Base-by-base conservation (phyloP, 1,140 invertebrate species). In the Drosophila repleta region DNA sequence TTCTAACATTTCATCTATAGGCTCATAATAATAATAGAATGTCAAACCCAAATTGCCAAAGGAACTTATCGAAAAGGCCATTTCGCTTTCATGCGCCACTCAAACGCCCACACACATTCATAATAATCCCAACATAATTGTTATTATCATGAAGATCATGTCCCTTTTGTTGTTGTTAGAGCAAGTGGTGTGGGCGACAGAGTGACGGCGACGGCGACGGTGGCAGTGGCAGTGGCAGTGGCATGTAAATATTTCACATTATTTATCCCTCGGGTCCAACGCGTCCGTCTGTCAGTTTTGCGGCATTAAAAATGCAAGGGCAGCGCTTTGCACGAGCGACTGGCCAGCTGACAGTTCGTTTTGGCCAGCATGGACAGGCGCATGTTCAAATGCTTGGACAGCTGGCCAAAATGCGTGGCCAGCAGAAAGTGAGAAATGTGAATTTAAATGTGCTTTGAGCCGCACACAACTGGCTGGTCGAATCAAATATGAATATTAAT, bases 261-360 rank as follows among this genome's bases (percentile, higher is more conserved):
- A 87, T 85, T 78, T 78, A 74, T 74, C 78, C 82, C 77, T 51
- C 26, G 79, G 61, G 72, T 41, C 17, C 11, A 43, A 8, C 39
- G 24, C 26, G 62, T 35, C 24, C 17, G 76, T 65, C 65, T 51
- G 68, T 71, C 65, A 67, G 70, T 75, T 75, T 52, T 52, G 37
- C 37, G 79, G 64, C 68, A 88, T 87, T 87, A 72, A 82, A 88
- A 82, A 82, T 88, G 82, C 82, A 88, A 79, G 41, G 45, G 57
- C 71, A 78, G 82, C 83, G 83, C 67, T 85, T 85, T 82, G 64
- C 58, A 58, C 74, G 51, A 55, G 37, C 74, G 57, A 76, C 62
- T 80, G 73, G 69, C 73, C 73, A 68, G 62, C 82, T 85, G 82
- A 85, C 77, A 78, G 69, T 68, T 18, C 32, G 41, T 48, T 49